A percentile compares a stretch with the other conserved stretches of the same genome.
Conservation (phyloP, 2,797 vertebrate species). For the Acipenser ruthenus region DNA sequence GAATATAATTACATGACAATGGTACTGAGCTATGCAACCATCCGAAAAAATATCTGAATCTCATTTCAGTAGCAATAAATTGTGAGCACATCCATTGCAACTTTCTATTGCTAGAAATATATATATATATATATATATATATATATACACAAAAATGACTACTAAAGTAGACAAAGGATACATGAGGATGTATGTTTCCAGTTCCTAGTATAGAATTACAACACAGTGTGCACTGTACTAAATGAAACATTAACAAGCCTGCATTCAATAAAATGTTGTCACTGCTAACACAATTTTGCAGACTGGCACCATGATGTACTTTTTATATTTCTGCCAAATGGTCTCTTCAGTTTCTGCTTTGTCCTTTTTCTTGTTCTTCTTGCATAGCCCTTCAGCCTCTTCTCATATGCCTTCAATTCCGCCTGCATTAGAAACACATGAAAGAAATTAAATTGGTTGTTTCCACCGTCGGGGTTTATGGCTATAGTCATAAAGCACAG, state of each 20-base stretch:
- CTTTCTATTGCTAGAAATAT: no score
- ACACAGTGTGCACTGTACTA: no score
- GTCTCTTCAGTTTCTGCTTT: slow-evolving; percentile 64
- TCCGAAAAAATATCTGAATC: no score
- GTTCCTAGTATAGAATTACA: no score
- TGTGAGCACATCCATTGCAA: no score
- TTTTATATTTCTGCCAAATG: slow-evolving; percentile 60
- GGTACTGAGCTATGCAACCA: no score
- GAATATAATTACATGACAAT: no score
- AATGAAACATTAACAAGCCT: slow-evolving; percentile 19
- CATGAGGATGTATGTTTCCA: no score
- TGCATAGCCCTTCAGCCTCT: slow-evolving; percentile 77
- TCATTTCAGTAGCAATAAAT: no score
- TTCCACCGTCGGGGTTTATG: neutral
- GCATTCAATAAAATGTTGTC: slow-evolving; percentile 64
- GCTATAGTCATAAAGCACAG: neutral
- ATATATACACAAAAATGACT: no score
- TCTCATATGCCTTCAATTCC: slow-evolving; percentile 90
- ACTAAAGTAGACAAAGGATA: no score
- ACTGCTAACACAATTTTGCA: slow-evolving; percentile 60
- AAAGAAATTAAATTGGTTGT: neutral
- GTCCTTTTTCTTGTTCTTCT: slow-evolving; percentile 70
- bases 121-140: no score
- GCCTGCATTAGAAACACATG: slow-evolving; percentile 52
- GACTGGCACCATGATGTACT: slow-evolving; percentile 57